Base-by-base conservation (phyloP, 2,797 vertebrate species). In the Peromyscus eremicus region DNA sequence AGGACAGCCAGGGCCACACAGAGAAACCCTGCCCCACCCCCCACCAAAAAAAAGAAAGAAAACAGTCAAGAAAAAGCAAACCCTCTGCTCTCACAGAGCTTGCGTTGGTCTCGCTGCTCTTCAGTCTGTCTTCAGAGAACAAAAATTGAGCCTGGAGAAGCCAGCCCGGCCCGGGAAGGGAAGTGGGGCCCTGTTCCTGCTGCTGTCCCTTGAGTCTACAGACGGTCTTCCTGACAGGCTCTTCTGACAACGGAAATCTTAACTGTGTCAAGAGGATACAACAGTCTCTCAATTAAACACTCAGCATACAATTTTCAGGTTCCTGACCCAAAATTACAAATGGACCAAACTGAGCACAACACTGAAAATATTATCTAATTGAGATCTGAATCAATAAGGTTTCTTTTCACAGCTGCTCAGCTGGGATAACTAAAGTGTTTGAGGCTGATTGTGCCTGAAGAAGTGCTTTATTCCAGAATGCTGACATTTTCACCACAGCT, bases 311-410 rank as follows among this genome's bases (percentile, higher is more conserved):
- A 49, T 87, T 77, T 95, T 75, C 55, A 90, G 68, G 52, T n/a
- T 89, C 34, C 81, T 76, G 19, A 94, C 60, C 34, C 29, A 94
- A 94, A 95, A 94, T 71, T 79, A 94, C 34, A 89, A 94, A 76
- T 37, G 23, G 64, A 83, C 73, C 87, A 94, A 94, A 79, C 77
- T 96, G 76, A 94, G n/a, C 25, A 91, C 70, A 81, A 92, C 76
- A 81, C 46, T 12, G 14, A 92, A 97, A 93, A 73, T 27, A 87
- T 71, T 87, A 40, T 29, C 68, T 81, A 79, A 88, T 70, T 89
- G n/a, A 71, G 43, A 37, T 85, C 85, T 75, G 64, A 87, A 92
- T 93, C 79, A 81, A 11, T 37, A 86, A 81, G 46, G 76, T 89
- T 40, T 73, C 40, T 68, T 86, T 75, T 60, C 55, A 76, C 11